phyloP scores from a whole-genome alignment of 1,140 invertebrate genomes.

The Drosophila murphyi region DNA sequence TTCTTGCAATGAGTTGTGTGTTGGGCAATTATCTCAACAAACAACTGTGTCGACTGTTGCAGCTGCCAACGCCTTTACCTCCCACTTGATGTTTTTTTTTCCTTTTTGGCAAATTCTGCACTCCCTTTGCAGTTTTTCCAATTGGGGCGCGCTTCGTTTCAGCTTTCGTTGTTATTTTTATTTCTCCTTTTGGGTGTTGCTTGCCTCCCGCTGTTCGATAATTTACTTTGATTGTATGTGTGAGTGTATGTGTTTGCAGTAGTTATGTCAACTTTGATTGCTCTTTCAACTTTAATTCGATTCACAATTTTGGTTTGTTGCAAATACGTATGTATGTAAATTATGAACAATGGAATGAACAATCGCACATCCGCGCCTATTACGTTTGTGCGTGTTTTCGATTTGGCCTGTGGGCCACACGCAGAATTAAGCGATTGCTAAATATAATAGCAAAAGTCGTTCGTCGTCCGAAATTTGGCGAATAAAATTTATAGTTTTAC shows the following conservation, averaged over 20 bases:
- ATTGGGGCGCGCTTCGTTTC: conserved; percentile 44
- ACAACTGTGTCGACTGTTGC: conserved; percentile 33
- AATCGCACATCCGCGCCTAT: conserved; percentile 59
- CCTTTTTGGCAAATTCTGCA: conserved; percentile 54
- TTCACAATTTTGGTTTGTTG: conserved; percentile 66
- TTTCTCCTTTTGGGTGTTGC: conserved; percentile 25
- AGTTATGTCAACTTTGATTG: conserved; percentile 73
- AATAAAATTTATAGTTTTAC: conserved; percentile 55
- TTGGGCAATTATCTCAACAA: conserved; percentile 74
- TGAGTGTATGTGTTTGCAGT: conserved; percentile 52
- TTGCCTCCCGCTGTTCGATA: conserved; percentile 61
- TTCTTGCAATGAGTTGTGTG: conserved; percentile 54
- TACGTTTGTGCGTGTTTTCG: conserved; percentile 68
- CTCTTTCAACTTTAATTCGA: conserved; percentile 51
- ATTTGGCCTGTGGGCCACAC: conserved; percentile 65
- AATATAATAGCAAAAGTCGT: conserved; percentile 50
- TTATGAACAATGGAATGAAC: conserved; percentile 74
- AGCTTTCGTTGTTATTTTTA: conserved; percentile 52
- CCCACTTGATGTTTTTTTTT: conserved; percentile 10
- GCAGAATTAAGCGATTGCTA: conserved; percentile 46
- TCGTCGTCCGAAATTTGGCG: conserved; percentile 67
- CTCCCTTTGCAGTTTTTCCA: conserved; percentile 65
- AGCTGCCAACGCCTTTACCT: conserved; percentile 32
- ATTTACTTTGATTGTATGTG: conserved; percentile 60
- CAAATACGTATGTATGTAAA: conserved; percentile 76